Percentiles rank a stretch among this genome's conserved stretches.
These are phyloP conservation scores for Pseudoatta argentina DNA, from an alignment of 1,140 invertebrate genomes.

Conservation along the genomic window DNA sequence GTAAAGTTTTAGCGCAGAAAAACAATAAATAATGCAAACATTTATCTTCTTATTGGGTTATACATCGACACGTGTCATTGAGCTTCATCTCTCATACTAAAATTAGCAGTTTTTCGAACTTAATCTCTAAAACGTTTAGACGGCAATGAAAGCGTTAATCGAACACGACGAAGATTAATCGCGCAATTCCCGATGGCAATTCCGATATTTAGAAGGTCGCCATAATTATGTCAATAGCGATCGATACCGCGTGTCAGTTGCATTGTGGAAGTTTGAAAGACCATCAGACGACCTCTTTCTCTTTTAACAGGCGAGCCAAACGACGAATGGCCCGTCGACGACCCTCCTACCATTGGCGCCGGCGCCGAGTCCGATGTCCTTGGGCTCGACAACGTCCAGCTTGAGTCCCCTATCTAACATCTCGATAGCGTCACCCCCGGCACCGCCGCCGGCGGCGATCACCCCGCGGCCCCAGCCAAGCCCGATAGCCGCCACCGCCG, in stretches of 20 bases:
- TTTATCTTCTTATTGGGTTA: not conserved
- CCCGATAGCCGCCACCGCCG: constrained; percentile 74
- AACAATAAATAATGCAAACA: not conserved
- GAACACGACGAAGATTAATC: constrained; percentile 46
- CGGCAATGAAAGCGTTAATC: not conserved
- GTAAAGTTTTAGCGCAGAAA: constrained; percentile 59
- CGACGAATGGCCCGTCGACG: constrained; percentile 77
- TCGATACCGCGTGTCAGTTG: not conserved
- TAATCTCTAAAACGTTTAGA: not conserved
- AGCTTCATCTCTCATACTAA: not conserved
- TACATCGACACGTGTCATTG: not conserved
- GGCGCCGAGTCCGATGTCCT: constrained; percentile 88
- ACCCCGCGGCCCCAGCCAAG: constrained; percentile 88
- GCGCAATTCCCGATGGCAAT: not conserved
- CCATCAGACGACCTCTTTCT: constrained; percentile 16
- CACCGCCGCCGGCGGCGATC: constrained; percentile 85
- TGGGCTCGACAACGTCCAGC: constrained; percentile 89
- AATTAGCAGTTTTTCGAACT: not conserved
- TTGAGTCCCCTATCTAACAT: constrained; percentile 90
- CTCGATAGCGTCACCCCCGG: constrained; percentile 88
- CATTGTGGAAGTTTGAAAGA: constrained; percentile 25
- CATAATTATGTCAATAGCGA: constrained; percentile 25
- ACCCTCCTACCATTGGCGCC: constrained; percentile 86
- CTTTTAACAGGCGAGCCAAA: constrained; percentile 81
- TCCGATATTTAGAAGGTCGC: not conserved